Evolutionary conservation across 2,888 invertebrate species (phyloP).

Genomic region (Drosophila mettleri): DNA sequence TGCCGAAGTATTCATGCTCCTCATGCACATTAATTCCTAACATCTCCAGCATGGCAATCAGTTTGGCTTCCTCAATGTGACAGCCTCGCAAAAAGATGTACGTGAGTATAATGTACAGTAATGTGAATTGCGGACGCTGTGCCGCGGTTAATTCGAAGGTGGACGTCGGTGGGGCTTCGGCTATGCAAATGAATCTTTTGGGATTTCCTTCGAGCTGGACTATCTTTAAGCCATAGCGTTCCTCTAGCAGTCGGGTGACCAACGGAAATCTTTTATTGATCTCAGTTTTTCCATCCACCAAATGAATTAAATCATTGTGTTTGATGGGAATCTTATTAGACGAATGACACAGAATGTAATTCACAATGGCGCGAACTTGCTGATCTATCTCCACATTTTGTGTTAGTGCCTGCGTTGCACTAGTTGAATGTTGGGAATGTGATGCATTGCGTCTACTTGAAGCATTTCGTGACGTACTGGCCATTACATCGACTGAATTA

Average conservation of each 20-base stretch:
- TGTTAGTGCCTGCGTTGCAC: neutral
- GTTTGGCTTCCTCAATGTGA: conserved; percentile 58
- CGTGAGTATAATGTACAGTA: conserved; percentile 55
- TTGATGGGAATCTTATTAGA: conserved; percentile 58
- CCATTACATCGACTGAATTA: conserved; percentile 30
- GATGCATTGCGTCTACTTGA: conserved; percentile 15
- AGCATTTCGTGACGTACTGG: conserved; percentile 52
- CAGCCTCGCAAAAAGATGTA: conserved; percentile 66
- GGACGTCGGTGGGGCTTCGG: conserved; percentile 50
- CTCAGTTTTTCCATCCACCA: conserved; percentile 27
- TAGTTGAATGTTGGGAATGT: conserved; percentile 16
- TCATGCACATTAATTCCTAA: conserved; percentile 50
- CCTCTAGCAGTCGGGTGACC: conserved; percentile 30
- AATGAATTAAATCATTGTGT: conserved; percentile 38
- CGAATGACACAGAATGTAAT: conserved; percentile 56
- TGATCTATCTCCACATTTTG: conserved; percentile 17
- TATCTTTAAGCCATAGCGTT: conserved; percentile 50
- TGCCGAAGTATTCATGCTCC: conserved; percentile 65
- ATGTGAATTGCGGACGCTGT: conserved; percentile 52
- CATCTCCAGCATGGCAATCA: conserved; percentile 36
- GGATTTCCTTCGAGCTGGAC: conserved; percentile 26
- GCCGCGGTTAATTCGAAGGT: conserved; percentile 45
- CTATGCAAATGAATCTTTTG: conserved; percentile 57
- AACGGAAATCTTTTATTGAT: conserved; percentile 32
- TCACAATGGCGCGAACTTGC: conserved; percentile 45